phyloP scores from a whole-genome alignment of 2,797 vertebrate species.

The Spondyliosoma cantharus region DNA sequence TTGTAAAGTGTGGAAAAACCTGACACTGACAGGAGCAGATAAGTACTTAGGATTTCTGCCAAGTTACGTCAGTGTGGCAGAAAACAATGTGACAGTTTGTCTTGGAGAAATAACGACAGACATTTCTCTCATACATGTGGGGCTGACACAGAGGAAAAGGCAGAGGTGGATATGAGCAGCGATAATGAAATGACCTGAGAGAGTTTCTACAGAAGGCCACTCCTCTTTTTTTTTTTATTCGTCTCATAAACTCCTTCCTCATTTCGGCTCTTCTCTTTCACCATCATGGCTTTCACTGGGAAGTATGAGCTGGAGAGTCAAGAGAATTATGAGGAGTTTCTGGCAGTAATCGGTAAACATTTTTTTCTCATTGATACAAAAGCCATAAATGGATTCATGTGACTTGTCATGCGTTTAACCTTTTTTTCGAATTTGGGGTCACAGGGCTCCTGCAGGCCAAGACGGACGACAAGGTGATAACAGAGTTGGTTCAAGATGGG shows the following conservation, averaged over 20 bases:
- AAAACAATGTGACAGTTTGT: not conserved
- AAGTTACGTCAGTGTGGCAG: not conserved
- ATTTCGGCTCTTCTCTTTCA: slow-evolving; percentile 22
- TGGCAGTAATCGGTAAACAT: slow-evolving; percentile 86
- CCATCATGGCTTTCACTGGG: slow-evolving; percentile 89
- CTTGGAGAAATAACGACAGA: slow-evolving; percentile 5
- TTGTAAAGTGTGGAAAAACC: slow-evolving; percentile 42
- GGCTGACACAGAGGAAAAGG: slow-evolving; percentile 15
- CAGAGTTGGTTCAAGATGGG: slow-evolving; percentile 89
- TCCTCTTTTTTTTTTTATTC: slow-evolving; percentile 46
- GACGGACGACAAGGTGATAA: slow-evolving; percentile 87
- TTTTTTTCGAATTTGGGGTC: not conserved
- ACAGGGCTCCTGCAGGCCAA: slow-evolving; percentile 82
- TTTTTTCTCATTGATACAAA: not conserved
- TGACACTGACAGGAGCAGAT: not conserved
- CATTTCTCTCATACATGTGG: not conserved
- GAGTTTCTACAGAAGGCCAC: slow-evolving; percentile 41
- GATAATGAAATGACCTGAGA: not conserved
- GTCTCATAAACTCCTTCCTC: slow-evolving; percentile 23
- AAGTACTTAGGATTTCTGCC: slow-evolving; percentile 5
- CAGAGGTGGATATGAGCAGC: slow-evolving; percentile 23
- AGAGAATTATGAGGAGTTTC: slow-evolving; percentile 91
- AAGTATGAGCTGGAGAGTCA: slow-evolving; percentile 91
- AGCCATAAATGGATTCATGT: not conserved
- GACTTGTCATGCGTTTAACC: not conserved